A percentile compares a stretch with the other conserved stretches of the same genome.
Conservation (phyloP, 2,888 invertebrate genomes). For the Cacoxenus indagator region DNA sequence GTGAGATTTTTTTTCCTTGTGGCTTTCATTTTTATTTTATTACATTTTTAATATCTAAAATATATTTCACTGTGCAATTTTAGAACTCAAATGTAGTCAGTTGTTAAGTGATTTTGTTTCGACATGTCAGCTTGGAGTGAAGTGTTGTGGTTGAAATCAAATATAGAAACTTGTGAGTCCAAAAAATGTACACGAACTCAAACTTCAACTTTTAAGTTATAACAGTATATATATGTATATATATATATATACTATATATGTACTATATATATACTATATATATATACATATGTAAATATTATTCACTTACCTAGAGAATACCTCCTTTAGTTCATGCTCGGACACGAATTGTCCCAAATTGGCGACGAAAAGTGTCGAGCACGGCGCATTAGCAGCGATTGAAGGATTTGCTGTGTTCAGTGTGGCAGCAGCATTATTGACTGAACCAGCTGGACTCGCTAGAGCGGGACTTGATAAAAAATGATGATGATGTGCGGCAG, state of each 20-base stretch:
- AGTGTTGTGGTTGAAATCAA: neutral
- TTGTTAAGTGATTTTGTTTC: neutral
- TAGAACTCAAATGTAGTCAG: conserved; percentile 2
- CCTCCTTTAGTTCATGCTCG: conserved; percentile 98
- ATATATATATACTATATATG: neutral
- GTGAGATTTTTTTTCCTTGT: neutral
- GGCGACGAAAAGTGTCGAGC: conserved; percentile 98
- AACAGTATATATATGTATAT: too few species aligned
- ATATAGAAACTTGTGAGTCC: neutral
- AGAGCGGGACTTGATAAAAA: conserved; percentile 94
- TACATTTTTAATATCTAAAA: too few species aligned
- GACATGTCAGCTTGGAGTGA: neutral
- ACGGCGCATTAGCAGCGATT: conserved; percentile 83
- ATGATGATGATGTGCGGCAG: conserved; percentile 77
- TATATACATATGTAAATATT: conserved; percentile 42
- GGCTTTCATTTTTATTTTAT: neutral
- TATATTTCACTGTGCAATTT: conserved; percentile 15
- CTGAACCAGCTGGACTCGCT: conserved; percentile 85
- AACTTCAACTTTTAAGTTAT: neutral
- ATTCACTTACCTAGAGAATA: conserved; percentile 88
- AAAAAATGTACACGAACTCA: conserved; percentile 7
- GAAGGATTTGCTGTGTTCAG: conserved; percentile 70
- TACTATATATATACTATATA: neutral
- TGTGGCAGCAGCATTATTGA: conserved; percentile 71
- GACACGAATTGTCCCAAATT: conserved; percentile 98